phyloP scores from a whole-genome alignment of 1,140 invertebrate species.

The Triops cancriformis region DNA sequence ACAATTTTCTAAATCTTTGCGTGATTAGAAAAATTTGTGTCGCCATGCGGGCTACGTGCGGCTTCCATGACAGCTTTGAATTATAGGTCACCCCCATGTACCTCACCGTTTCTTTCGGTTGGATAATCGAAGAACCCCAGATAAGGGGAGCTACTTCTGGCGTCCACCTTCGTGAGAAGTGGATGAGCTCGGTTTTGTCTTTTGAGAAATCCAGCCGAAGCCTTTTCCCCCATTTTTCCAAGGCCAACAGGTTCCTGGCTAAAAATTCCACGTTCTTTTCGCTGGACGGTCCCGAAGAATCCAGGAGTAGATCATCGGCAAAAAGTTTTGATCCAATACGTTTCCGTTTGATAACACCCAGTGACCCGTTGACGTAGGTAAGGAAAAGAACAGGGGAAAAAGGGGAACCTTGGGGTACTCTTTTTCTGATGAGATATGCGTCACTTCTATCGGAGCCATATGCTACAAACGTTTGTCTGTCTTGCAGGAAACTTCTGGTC shows the following conservation, averaged over 20 bases:
- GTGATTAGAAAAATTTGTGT: neutral
- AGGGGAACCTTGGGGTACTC: slow-evolving; percentile 5
- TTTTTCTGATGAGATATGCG: neutral
- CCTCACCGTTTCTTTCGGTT: neutral
- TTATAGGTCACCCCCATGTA: neutral
- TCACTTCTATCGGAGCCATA: neutral
- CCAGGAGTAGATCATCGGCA: neutral
- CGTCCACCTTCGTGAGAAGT: neutral
- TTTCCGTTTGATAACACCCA: neutral
- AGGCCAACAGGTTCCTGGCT: neutral
- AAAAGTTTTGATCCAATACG: neutral
- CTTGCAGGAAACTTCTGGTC: neutral
- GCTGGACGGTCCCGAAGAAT: neutral
- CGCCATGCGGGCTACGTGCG: neutral
- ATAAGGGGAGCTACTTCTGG: neutral
- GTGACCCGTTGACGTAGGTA: neutral
- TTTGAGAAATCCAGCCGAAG: neutral
- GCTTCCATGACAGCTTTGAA: neutral
- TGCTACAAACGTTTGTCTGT: neutral
- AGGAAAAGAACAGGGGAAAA: slow-evolving; percentile 15
- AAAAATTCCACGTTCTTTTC: neutral
- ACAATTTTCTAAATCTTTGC: too few relatives aligned
- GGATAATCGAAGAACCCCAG: neutral
- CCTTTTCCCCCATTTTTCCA: neutral
- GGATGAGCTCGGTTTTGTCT: neutral